phyloP scores from a whole-genome alignment of 2,797 vertebrate genomes.

The Chromis chromis region DNA sequence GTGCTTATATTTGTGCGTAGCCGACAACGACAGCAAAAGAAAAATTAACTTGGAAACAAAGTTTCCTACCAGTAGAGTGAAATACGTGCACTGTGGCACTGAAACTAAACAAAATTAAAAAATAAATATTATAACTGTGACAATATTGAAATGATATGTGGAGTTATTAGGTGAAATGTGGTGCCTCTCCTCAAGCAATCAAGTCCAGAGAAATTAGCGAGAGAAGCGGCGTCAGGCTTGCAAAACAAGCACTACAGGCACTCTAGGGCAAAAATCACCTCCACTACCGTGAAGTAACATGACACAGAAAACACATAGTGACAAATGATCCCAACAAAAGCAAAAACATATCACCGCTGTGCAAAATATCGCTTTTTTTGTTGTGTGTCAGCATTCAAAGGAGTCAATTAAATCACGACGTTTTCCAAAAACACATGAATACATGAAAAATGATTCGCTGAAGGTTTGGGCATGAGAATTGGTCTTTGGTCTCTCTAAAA shows the following conservation, averaged over 20 bases:
- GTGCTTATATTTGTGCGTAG: constrained; percentile 69
- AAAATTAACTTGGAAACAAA: constrained; percentile 11
- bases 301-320: constrained; percentile 10
- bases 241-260: constrained; percentile 80
- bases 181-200: constrained; percentile 28
- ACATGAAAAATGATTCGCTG: constrained; percentile 11
- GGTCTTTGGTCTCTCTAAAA: constrained; percentile 38
- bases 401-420: neutral
- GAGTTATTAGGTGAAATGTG: constrained; percentile 58
- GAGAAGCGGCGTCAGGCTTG: constrained; percentile 67
- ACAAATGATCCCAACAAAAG: constrained; percentile 24
- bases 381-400: constrained; percentile 41
- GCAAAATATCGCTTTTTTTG: constrained; percentile 69
- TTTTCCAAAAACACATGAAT: constrained; percentile 11
- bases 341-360: constrained; percentile 54
- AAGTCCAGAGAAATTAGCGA: constrained; percentile 30
- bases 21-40: constrained; percentile 56
- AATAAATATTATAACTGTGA: constrained; percentile 31
- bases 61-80: neutral
- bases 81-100: neutral
- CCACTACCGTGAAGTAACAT: constrained; percentile 12
- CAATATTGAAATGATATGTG: constrained; percentile 51
- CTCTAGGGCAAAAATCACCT: constrained; percentile 68
- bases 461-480: neutral
- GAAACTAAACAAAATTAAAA: constrained; percentile 18